Conservation (phyloP, 2,888 invertebrate genomes). For the Thysanoteuthis rhombus region DNA sequence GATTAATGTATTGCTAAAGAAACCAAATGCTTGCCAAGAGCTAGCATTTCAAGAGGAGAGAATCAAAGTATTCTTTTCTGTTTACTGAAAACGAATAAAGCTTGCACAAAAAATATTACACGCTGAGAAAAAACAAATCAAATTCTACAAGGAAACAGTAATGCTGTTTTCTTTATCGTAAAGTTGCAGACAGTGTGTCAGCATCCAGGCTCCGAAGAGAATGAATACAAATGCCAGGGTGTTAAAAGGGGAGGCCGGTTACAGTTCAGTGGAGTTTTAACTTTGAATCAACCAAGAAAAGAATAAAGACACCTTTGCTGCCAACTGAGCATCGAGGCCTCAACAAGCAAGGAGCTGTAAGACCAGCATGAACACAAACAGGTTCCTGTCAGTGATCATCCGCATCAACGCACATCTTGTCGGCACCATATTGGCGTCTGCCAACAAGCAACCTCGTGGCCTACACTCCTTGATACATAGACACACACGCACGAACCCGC, state of each 20-base stretch:
- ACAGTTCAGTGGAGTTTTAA: neutral
- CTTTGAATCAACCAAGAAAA: neutral
- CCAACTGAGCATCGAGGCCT: neutral
- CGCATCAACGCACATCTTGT: neutral
- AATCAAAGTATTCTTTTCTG: slow-evolving; percentile 12
- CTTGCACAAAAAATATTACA: neutral
- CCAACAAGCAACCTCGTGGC: neutral
- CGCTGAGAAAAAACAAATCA: neutral
- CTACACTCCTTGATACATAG: neutral
- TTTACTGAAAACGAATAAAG: neutral
- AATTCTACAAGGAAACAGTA: neutral
- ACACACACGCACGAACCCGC: neutral
- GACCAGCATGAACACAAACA: neutral
- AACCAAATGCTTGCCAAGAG: neutral
- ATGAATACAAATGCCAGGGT: too few relatives aligned
- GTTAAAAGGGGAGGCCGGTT: neutral
- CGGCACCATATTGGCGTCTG: neutral
- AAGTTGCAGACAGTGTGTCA: neutral
- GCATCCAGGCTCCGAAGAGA: neutral
- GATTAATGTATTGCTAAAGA: neutral
- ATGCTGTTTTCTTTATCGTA: neutral
- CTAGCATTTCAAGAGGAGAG: neutral
- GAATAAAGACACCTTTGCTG: neutral
- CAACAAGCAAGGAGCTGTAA: neutral
- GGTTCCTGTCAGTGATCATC: neutral